Conservation (phyloP, 2,888 invertebrate species). For the Drosophila bunnanda region DNA sequence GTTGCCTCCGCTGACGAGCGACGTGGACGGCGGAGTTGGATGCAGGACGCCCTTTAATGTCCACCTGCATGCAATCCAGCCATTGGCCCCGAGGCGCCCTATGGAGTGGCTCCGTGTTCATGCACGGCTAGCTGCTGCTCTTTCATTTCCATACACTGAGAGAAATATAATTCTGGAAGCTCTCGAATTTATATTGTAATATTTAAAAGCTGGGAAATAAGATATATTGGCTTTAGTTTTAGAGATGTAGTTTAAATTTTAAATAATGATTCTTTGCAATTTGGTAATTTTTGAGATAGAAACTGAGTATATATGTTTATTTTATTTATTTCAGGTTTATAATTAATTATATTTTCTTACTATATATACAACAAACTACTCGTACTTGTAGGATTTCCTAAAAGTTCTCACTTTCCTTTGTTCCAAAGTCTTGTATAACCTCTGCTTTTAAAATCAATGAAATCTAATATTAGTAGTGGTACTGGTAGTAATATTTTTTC, state of each 20-base stretch:
- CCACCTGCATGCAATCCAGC: slow-evolving; percentile 66
- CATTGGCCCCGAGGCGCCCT: slow-evolving; percentile 62
- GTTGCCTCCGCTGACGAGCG: slow-evolving; percentile 22
- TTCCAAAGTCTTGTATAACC: too few species aligned
- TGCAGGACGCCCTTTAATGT: slow-evolving; percentile 59
- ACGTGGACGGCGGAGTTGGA: slow-evolving; percentile 8
- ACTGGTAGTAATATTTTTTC: background rate
- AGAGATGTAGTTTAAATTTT: too few species aligned
- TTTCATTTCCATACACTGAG: slow-evolving; percentile 32
- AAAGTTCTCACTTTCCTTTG: background rate
- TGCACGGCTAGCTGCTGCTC: slow-evolving; percentile 32
- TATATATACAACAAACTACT: too few species aligned
- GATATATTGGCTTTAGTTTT: too few species aligned
- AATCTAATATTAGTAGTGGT: background rate
- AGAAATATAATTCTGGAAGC: background rate
- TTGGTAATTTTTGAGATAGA: too few species aligned
- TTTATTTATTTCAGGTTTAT: too few species aligned
- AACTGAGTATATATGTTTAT: too few species aligned
- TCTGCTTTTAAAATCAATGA: background rate
- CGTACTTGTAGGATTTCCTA: too few species aligned
- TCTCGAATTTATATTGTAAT: background rate
- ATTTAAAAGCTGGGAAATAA: background rate
- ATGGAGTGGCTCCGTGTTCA: slow-evolving; percentile 51
- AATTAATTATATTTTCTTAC: too few species aligned
- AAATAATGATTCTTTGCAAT: too few species aligned